Evolutionary conservation across 2,113 vertebrate genomes (phyloP).

Genomic region (Chaetodon trifascialis): DNA sequence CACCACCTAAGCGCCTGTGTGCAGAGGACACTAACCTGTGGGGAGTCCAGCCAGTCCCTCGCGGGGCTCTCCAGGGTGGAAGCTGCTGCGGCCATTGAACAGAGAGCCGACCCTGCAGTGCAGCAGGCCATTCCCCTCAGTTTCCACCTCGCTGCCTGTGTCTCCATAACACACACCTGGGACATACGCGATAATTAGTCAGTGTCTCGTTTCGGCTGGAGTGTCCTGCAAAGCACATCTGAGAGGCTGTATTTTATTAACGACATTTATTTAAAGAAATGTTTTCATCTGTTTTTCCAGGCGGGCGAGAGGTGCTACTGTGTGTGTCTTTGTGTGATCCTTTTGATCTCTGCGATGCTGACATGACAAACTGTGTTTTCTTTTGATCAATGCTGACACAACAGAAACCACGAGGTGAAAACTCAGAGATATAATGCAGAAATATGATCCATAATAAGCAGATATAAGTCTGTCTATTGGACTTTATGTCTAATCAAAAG

Average conservation of each 20-base stretch:
- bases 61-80: conserved; percentile 79
- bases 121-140: conserved; percentile 78
- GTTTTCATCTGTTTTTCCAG: not conserved
- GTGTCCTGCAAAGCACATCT: not conserved
- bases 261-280: not conserved
- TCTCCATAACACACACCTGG: conserved; percentile 86
- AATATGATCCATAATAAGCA: not conserved
- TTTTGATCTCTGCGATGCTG: conserved; percentile 10
- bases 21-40: conserved; percentile 66
- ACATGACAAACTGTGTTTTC: not conserved
- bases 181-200: conserved; percentile 47
- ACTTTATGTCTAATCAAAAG: not conserved
- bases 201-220: conserved; percentile 21
- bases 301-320: not conserved
- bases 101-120: conserved; percentile 83
- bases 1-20: not conserved
- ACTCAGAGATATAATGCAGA: not conserved
- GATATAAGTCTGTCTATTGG: not conserved
- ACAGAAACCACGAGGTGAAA: not conserved
- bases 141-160: conserved; percentile 82
- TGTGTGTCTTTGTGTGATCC: not conserved
- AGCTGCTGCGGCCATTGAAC: conserved; percentile 82
- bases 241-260: not conserved
- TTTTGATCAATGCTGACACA: not conserved
- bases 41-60: conserved; percentile 75